phyloP scores from a whole-genome alignment of 2,113 vertebrate species.

The Phaetusa simplex region DNA sequence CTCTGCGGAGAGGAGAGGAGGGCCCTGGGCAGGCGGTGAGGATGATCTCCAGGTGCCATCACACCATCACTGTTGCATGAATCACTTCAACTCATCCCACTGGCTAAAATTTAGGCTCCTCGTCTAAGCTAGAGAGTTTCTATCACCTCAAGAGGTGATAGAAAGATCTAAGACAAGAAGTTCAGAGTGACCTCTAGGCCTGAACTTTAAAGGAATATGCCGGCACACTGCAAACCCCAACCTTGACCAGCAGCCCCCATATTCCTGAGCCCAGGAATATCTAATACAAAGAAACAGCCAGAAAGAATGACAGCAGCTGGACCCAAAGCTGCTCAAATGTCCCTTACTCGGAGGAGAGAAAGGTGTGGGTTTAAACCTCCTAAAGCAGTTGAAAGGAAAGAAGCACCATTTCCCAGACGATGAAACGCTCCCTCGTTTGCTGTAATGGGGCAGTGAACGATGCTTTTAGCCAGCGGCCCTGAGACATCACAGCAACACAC shows the following conservation, averaged over 20 bases:
- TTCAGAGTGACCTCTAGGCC: neutral
- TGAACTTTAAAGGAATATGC: neutral
- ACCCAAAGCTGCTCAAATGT: neutral
- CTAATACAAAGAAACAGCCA: neutral
- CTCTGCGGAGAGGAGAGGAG: neutral
- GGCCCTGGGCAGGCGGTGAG: neutral
- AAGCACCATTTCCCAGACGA: neutral
- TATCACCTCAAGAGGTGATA: neutral
- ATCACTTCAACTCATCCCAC: neutral
- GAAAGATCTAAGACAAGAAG: neutral
- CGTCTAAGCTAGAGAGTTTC: fast-evolving
- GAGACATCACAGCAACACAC: neutral
- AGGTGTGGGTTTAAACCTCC: neutral
- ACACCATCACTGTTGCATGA: neutral
- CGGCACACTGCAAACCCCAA: neutral
- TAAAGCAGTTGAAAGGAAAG: neutral
- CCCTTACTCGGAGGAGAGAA: neutral
- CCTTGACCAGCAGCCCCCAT: neutral
- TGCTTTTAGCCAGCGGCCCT: neutral
- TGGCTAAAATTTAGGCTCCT: neutral
- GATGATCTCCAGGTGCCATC: neutral
- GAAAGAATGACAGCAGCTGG: neutral
- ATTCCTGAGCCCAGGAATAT: neutral
- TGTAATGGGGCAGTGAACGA: neutral
- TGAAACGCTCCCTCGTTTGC: neutral